A percentile compares a stretch with the other conserved stretches of the same genome.
phyloP scores from a whole-genome alignment of 2,113 vertebrate species.

The Climacteris rufus region DNA sequence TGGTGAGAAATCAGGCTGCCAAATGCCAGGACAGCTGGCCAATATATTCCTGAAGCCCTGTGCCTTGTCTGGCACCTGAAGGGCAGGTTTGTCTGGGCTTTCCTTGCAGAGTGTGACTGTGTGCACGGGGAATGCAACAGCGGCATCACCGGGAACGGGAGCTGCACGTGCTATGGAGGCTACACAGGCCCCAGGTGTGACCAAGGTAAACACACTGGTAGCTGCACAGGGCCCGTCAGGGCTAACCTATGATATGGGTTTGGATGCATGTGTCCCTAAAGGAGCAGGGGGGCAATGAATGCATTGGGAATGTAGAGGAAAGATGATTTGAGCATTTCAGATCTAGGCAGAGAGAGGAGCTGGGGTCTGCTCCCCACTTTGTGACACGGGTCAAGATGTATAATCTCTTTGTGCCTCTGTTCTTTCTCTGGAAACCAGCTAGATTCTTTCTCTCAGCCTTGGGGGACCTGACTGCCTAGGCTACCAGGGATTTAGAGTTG shows the following conservation, averaged over 20 bases:
- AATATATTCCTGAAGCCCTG: not conserved
- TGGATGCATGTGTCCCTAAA: not conserved
- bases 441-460: not conserved
- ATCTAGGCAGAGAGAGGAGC: not conserved
- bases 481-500: not conserved
- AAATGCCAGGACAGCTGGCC: not conserved
- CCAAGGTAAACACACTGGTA: conserved; percentile 69
- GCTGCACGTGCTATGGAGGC: conserved; percentile 87
- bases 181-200: conserved; percentile 86
- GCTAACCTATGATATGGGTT: not conserved
- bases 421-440: not conserved
- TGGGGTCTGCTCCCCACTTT: not conserved
- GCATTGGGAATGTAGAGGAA: not conserved
- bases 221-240: not conserved
- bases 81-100: not conserved
- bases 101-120: conserved; percentile 83
- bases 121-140: conserved; percentile 79
- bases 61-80: not conserved
- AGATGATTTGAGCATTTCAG: not conserved
- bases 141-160: conserved; percentile 77
- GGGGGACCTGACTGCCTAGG: not conserved
- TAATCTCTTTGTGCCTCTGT: not conserved
- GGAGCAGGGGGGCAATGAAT: not conserved
- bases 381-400: not conserved
- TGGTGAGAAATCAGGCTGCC: not conserved